phyloP scores from a whole-genome alignment of 2,113 vertebrate genomes.

The Isurus oxyrinchus region DNA sequence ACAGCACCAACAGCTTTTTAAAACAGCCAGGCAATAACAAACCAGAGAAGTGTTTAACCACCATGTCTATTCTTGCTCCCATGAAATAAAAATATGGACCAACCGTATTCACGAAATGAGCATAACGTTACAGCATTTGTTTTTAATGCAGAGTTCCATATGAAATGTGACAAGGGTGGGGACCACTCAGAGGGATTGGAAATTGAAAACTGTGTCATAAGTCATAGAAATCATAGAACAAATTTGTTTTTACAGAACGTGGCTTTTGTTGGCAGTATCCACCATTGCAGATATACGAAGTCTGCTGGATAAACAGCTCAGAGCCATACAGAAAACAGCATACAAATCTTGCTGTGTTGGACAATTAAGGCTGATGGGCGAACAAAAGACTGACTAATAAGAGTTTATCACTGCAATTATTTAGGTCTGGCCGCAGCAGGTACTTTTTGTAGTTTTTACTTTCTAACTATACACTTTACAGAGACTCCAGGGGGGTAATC shows the following conservation, averaged over 20 bases:
- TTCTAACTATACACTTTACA: slow-evolving; percentile 25
- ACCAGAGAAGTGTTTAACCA: neutral
- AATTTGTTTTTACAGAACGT: neutral
- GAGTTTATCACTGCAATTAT: neutral
- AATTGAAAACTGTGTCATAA: slow-evolving; percentile 14
- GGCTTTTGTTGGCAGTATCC: neutral
- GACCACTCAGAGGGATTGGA: neutral
- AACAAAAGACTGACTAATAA: slow-evolving; percentile 32
- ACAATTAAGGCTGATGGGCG: slow-evolving; percentile 20
- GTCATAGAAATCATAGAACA: neutral
- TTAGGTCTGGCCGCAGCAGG: neutral
- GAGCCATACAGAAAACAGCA: neutral
- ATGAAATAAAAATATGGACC: neutral
- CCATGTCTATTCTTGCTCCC: neutral
- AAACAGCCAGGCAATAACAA: neutral
- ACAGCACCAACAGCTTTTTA: neutral
- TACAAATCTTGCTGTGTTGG: neutral
- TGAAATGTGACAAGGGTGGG: slow-evolving; percentile 16
- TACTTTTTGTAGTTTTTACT: slow-evolving; percentile 5
- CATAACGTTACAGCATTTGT: neutral
- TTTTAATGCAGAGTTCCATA: neutral
- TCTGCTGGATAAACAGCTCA: slow-evolving; percentile 7
- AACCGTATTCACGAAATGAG: neutral
- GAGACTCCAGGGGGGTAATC: neutral
- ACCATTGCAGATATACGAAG: neutral